Conservation (phyloP, 2,888 invertebrate genomes). For the Pristionchus mayeri region DNA sequence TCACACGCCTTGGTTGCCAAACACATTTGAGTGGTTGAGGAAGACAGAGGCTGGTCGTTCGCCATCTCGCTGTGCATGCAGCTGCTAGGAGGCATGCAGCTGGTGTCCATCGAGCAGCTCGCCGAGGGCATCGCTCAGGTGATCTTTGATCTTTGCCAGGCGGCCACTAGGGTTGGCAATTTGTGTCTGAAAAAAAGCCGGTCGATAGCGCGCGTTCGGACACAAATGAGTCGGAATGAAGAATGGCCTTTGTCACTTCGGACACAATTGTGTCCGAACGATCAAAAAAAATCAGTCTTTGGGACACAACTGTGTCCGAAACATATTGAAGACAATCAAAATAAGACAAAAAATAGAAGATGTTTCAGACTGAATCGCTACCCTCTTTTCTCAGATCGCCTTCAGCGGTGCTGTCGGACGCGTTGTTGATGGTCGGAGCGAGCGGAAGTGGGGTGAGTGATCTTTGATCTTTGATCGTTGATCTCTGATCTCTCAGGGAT, state of each 20-base stretch:
- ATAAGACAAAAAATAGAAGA: too few relatives aligned
- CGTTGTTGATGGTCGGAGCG: slow-evolving; percentile 9
- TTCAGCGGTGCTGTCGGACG: slow-evolving; percentile 45
- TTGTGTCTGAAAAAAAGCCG: neutral
- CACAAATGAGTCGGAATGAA: neutral
- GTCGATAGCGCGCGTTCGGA: too few relatives aligned
- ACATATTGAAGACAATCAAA: too few relatives aligned
- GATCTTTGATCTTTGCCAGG: neutral
- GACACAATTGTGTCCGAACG: too few relatives aligned
- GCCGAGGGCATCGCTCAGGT: slow-evolving; percentile 64
- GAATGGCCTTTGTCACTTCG: neutral
- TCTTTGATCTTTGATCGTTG: neutral
- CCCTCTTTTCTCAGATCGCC: slow-evolving; percentile 49
- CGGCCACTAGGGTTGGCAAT: too few relatives aligned
- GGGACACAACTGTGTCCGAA: too few relatives aligned
- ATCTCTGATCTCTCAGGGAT: slow-evolving; percentile 33
- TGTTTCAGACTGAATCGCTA: too few relatives aligned
- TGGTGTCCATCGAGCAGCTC: slow-evolving; percentile 65
- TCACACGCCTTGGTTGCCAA: too few relatives aligned
- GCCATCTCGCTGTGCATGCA: slow-evolving; percentile 64
- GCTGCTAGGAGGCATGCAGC: slow-evolving; percentile 64
- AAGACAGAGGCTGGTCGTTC: slow-evolving; percentile 67
- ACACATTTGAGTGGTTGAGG: slow-evolving; percentile 54
- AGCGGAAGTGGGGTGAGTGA: slow-evolving; percentile 39
- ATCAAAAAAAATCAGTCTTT: too few relatives aligned